Evolutionary conservation across 2,113 vertebrate species (phyloP).

Genomic region (Microtus ochrogaster): DNA sequence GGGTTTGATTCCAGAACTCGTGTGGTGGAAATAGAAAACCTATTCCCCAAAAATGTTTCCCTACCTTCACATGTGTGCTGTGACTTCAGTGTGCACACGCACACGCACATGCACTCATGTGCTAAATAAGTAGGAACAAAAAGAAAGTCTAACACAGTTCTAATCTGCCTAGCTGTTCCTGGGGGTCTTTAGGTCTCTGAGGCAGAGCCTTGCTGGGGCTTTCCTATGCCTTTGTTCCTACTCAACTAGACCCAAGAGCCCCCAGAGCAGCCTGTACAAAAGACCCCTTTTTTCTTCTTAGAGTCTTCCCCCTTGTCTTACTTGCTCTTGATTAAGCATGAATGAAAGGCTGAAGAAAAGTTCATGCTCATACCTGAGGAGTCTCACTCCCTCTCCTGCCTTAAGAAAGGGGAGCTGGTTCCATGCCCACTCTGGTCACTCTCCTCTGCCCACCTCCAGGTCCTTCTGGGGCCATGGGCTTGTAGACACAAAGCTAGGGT

Average conservation of each 20-base stretch:
- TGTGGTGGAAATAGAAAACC: not conserved
- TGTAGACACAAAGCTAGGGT: not conserved
- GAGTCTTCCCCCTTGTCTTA: not conserved
- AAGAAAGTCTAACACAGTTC: not conserved
- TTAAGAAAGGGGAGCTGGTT: rapidly evolving
- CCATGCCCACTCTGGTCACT: not conserved
- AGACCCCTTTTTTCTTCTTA: not conserved
- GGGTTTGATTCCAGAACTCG: not conserved
- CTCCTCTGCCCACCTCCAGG: not conserved
- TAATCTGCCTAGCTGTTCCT: not conserved
- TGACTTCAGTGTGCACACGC: not conserved
- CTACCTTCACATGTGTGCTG: not conserved
- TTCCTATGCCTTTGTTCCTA: not conserved
- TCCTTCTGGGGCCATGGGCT: not conserved
- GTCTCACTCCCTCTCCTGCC: not conserved
- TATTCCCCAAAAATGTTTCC: not conserved
- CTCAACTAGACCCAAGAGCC: not conserved
- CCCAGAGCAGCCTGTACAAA: not conserved
- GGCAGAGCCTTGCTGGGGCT: not conserved
- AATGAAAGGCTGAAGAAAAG: not conserved
- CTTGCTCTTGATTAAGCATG: not conserved
- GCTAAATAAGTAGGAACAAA: too few species aligned
- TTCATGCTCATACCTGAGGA: not conserved
- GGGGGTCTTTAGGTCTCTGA: not conserved
- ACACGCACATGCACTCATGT: too few species aligned